Conservation (phyloP, 2,888 invertebrate species). For the Sylvicola cinctus region DNA sequence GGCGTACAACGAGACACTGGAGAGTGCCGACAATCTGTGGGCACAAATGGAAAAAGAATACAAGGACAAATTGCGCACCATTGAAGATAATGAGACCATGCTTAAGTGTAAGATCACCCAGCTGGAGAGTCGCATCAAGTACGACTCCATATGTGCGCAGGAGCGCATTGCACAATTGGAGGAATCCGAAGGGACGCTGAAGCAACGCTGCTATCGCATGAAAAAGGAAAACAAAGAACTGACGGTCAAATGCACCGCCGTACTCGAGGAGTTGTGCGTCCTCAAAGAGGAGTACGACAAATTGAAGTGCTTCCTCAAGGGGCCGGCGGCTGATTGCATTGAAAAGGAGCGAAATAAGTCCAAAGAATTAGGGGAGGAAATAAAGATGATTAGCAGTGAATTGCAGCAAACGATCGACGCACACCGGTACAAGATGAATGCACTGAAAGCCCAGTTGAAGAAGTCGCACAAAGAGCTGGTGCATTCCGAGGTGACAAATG, state of each 20-base stretch:
- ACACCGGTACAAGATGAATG: constrained; percentile 28
- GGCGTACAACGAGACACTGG: constrained; percentile 47
- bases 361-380: constrained; percentile 28
- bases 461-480: constrained; percentile 34
- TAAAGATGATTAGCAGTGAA: constrained; percentile 27
- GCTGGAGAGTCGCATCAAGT: constrained; percentile 30
- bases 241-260: constrained; percentile 25
- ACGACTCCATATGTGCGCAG: constrained; percentile 28
- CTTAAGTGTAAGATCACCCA: constrained; percentile 34
- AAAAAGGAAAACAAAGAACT: constrained; percentile 32
- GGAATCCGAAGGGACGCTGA: constrained; percentile 33
- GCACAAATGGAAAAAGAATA: constrained; percentile 43
- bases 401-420: constrained; percentile 27
- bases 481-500: constrained; percentile 44
- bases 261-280: constrained; percentile 27
- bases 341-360: constrained; percentile 20
- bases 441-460: constrained; percentile 30
- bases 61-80: constrained; percentile 34
- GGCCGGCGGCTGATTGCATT: constrained; percentile 17
- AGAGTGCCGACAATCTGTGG: constrained; percentile 52
- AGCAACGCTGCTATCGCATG: constrained; percentile 31
- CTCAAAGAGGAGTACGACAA: constrained; percentile 31
- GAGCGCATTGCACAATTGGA: constrained; percentile 35
- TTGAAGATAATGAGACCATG: constrained; percentile 25
- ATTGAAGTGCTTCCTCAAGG: constrained; percentile 27